phyloP scores from a whole-genome alignment of 64 coral and sea anemone species.

The Stichodactyla mertensii region DNA sequence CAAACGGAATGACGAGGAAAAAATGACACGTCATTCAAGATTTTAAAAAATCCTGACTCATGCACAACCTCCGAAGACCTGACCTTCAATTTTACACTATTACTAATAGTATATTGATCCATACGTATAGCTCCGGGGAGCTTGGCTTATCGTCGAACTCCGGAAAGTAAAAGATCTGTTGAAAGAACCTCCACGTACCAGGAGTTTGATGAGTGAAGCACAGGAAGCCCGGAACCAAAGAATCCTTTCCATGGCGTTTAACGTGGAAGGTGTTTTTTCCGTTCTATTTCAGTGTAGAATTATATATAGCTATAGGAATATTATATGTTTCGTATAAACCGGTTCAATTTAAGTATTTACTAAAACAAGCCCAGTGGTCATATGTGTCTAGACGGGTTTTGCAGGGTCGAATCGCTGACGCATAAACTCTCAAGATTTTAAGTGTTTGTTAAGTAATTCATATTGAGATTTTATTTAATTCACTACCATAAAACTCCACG shows the following conservation, averaged over 20 bases:
- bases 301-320: neutral
- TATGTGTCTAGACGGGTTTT: neutral
- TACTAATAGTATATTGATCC: neutral
- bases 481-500: neutral
- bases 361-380: neutral
- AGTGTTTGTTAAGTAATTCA: neutral
- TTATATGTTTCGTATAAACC: neutral
- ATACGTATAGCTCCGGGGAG: neutral
- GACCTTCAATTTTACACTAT: neutral
- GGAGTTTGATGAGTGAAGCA: neutral
- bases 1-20: no score
- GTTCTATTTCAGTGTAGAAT: no score
- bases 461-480: neutral
- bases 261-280: no score
- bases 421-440: neutral
- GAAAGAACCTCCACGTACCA: neutral
- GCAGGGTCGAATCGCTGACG: neutral
- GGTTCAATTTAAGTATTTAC: neutral
- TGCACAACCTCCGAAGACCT: neutral
- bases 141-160: neutral
- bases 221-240: neutral
- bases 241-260: neutral
- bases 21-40: no score
- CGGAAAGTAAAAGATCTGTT: neutral
- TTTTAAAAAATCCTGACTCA: no score